Evolutionary conservation across 2,888 invertebrate genomes (phyloP).

Genomic region (Lasioglossum villosulum): DNA sequence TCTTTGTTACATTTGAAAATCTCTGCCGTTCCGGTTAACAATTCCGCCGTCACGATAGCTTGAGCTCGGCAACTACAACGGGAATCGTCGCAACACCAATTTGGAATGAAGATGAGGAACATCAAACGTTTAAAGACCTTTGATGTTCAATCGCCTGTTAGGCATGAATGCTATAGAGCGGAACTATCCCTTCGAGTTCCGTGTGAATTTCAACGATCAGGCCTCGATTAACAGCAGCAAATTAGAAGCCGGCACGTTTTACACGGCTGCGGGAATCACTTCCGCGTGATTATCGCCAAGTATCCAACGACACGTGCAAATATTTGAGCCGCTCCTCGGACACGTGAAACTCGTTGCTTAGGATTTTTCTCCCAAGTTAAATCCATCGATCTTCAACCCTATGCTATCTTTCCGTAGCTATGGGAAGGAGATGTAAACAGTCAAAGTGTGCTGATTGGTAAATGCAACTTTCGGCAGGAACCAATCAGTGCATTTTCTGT

Average conservation of each 20-base stretch:
- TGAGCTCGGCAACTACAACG: slow-evolving; percentile 66
- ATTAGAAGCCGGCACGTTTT: slow-evolving; percentile 57
- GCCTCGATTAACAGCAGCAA: slow-evolving; percentile 68
- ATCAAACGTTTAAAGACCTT: slow-evolving; percentile 77
- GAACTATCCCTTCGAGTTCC: slow-evolving; percentile 44
- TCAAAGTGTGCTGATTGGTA: no score
- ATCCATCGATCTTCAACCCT: neutral
- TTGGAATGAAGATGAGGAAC: slow-evolving; percentile 67
- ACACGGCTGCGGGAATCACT: slow-evolving; percentile 36
- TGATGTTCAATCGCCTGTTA: slow-evolving; percentile 76
- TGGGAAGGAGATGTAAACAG: no score
- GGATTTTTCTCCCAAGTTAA: neutral
- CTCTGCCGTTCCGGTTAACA: slow-evolving; percentile 36
- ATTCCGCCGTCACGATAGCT: slow-evolving; percentile 51
- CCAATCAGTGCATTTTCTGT: no score
- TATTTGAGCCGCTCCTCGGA: neutral
- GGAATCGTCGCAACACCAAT: slow-evolving; percentile 58
- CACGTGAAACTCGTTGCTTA: neutral
- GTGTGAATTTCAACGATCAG: slow-evolving; percentile 70
- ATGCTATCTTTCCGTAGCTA: no score
- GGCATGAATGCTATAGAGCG: slow-evolving; percentile 70
- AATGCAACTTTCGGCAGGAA: no score
- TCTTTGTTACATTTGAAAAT: slow-evolving; percentile 29
- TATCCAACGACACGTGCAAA: neutral
- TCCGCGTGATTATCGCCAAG: neutral